Evolutionary conservation across 2,113 vertebrate species (phyloP), one percentile per base, ranked within the genome.

Genomic region (Puffinus mauretanicus): DNA sequence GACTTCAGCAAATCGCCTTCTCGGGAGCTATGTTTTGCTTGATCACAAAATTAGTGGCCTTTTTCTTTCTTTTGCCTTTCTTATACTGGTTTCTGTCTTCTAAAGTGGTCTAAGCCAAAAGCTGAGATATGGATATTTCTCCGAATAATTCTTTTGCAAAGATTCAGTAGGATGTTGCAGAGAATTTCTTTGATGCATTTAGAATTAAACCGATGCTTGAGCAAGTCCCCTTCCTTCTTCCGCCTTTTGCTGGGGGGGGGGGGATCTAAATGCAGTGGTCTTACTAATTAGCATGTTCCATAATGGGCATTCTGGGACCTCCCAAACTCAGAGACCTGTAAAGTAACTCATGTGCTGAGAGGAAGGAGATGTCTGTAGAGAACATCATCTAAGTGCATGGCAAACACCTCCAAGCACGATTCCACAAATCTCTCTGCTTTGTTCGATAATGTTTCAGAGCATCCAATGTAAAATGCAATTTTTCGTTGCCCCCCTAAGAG

Each of bases 281-380:
- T 58, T 62, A 4, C 16, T 73, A 70, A 73, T 18, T 40, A 40
- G 4, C 7, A 1, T 65, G 7, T 54, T 78, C 38, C 9, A 1
- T 91, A 52, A 75, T 36, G 22, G 49, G 44, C 8, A 2, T 88
- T 71, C 10, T 40, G 65, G 62, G 79, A 61, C 30, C 36, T 72
- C 30, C n/a, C 47, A 51, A 7, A 13, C n/a, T 60, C 0, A 0
- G 55, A 62, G n/a, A 16, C 30, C 25, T 72, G 13, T 47, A 1
- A 29, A 40, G 34, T 51, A 64, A 16, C 32, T 82, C 0, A 0
- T 8, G 10, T 65, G n/a, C 32, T 70, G 42, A 83, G 60, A 65
- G 15, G 49, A 69, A 58, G 44, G 29, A 29, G 21, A 2, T 60
- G 6, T 20, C 67, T 13, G 1, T 65, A 66, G 67, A 73, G 55